phyloP scores from a whole-genome alignment of 1,140 invertebrate species.

The Micrasema longulum region DNA sequence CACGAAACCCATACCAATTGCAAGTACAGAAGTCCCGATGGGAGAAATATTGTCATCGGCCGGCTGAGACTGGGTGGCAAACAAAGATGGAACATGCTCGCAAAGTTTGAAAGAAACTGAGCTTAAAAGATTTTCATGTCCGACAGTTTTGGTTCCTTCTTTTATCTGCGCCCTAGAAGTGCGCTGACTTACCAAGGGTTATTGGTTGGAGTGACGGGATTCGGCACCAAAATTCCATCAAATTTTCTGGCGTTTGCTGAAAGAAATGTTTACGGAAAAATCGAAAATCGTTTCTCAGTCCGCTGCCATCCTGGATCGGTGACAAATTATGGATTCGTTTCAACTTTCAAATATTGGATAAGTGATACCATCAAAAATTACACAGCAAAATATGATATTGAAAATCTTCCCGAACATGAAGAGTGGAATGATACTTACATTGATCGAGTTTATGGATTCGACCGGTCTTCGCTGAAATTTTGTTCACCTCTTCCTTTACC shows the following conservation, averaged over 20 bases:
- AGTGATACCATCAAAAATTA: neutral
- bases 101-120: neutral
- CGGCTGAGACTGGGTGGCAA: neutral
- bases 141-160: neutral
- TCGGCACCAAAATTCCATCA: constrained; percentile 6
- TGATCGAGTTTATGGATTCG: neutral
- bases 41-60: neutral
- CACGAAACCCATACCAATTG: constrained; percentile 6
- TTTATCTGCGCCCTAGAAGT: constrained; percentile 19
- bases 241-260: neutral
- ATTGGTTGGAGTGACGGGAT: constrained; percentile 21
- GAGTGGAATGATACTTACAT: constrained; percentile 1
- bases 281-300: neutral
- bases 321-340: constrained; percentile 9
- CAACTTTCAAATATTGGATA: constrained; percentile 6
- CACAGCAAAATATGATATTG: neutral
- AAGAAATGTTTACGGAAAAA: neutral
- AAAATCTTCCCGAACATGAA: neutral
- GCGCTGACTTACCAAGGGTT: constrained; percentile 6
- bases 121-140: neutral
- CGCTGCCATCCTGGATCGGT: constrained; percentile 13
- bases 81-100: neutral
- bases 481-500: neutral
- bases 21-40: neutral
- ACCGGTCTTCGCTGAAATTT: neutral